Percentiles rank a stretch among this genome's conserved stretches.
These are phyloP conservation scores for Zosterops lateralis DNA, from an alignment of 2,113 vertebrate genomes.

Conservation along the genomic window DNA sequence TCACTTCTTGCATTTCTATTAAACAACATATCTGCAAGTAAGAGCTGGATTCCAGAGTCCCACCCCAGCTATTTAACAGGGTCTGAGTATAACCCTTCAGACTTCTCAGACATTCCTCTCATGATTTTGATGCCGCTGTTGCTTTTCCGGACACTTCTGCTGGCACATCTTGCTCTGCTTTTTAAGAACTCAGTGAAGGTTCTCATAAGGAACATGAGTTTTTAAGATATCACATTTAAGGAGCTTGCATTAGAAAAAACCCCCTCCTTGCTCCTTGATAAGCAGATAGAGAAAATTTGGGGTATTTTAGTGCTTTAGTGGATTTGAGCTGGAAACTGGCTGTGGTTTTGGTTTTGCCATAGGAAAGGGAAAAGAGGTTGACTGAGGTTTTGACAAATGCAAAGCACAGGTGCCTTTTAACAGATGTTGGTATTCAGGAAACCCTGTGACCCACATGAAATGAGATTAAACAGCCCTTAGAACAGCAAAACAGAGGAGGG, in stretches of 20 bases:
- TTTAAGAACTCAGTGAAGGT: not conserved
- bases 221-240: not conserved
- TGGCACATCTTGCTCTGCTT: not conserved
- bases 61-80: not conserved
- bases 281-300: not conserved
- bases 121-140: not conserved
- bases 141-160: not conserved
- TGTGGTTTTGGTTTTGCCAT: not conserved
- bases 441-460: not conserved
- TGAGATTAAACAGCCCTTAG: not conserved
- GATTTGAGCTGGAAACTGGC: not conserved
- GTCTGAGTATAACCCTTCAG: not conserved
- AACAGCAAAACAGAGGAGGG: not conserved
- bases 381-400: not conserved
- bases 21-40: not conserved
- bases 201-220: rapidly evolving
- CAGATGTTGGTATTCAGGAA: not conserved
- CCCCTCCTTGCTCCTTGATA: not conserved
- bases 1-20: not conserved
- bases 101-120: not conserved
- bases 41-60: not conserved
- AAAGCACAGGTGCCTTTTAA: not conserved
- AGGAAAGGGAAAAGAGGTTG: not conserved
- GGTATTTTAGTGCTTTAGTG: not conserved
- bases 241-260: not conserved